Evolutionary conservation across 1,140 invertebrate species (phyloP).

Genomic region (Procambarus clarkii): DNA sequence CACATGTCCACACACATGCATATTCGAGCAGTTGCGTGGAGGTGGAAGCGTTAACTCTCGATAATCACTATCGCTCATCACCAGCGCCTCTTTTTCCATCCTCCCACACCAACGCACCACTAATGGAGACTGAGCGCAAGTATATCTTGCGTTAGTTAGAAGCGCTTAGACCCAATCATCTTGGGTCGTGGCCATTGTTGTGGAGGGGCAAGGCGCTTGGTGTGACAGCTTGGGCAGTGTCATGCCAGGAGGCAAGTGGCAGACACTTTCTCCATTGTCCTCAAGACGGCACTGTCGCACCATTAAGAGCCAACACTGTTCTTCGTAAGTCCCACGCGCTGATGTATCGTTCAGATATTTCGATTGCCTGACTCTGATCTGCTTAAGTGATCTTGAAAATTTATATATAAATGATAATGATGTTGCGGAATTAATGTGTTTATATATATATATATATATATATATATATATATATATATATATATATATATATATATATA

Average conservation of each 20-base stretch:
- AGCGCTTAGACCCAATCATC: neutral
- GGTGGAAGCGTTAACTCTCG: too few relatives aligned
- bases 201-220: neutral
- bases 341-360: neutral
- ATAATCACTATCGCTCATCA: too few relatives aligned
- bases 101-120: neutral
- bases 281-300: neutral
- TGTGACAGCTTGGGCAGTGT: neutral
- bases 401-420: neutral
- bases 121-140: too few relatives aligned
- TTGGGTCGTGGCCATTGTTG: neutral
- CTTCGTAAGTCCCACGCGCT: neutral
- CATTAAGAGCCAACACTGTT: neutral
- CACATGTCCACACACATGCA: too few relatives aligned
- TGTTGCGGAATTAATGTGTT: too few relatives aligned
- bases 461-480: too few relatives aligned
- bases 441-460: too few relatives aligned
- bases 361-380: neutral
- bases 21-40: too few relatives aligned
- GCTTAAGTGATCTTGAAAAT: neutral
- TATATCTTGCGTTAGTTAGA: neutral
- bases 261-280: neutral
- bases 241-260: neutral
- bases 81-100: too few relatives aligned
- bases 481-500: too few relatives aligned